These are phyloP conservation scores for Heteractis magnifica DNA, from an alignment of 92 coral and sea anemone species.

Conservation along the genomic window DNA sequence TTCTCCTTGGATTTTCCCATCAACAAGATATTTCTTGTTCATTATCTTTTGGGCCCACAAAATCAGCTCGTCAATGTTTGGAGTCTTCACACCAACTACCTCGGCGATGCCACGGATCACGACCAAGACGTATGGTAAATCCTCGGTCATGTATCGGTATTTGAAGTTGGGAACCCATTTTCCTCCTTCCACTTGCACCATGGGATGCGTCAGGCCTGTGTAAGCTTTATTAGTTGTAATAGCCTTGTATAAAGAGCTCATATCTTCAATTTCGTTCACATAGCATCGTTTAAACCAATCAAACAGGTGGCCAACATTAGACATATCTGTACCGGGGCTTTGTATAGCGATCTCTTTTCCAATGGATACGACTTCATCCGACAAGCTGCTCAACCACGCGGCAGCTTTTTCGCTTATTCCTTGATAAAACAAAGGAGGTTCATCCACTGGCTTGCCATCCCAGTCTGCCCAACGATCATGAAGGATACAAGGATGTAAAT, in stretches of 20 bases:
- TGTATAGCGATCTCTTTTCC: constrained; percentile 29
- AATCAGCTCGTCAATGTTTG: constrained; percentile 47
- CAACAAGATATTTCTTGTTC: constrained; percentile 41
- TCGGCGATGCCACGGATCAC: constrained; percentile 54
- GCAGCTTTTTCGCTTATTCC: constrained; percentile 55
- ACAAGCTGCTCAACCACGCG: constrained; percentile 41
- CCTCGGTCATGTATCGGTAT: constrained; percentile 51
- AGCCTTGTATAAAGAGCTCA: constrained; percentile 24
- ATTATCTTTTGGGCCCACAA: constrained; percentile 43
- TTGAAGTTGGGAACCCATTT: constrained; percentile 46
- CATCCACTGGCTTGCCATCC: constrained; percentile 62
- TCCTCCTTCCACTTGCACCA: constrained; percentile 37
- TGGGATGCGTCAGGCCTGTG: constrained; percentile 51
- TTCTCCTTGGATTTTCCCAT: constrained; percentile 43
- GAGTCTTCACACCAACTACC: constrained; percentile 48
- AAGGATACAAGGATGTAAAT: constrained; percentile 60
- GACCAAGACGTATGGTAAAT: constrained; percentile 46
- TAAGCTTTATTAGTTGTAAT: constrained; percentile 45
- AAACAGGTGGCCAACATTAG: constrained; percentile 26
- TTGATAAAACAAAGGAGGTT: constrained; percentile 62
- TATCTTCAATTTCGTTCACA: constrained; percentile 32
- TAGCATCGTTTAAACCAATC: constrained; percentile 24
- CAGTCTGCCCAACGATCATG: constrained; percentile 66
- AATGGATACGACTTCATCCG: constrained; percentile 46
- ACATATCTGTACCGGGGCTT: constrained; percentile 41